A percentile compares a stretch with the other conserved stretches of the same genome.
Evolutionary conservation across 2,797 vertebrate species (phyloP).

Genomic region (Chelidonichthys spinosus): DNA sequence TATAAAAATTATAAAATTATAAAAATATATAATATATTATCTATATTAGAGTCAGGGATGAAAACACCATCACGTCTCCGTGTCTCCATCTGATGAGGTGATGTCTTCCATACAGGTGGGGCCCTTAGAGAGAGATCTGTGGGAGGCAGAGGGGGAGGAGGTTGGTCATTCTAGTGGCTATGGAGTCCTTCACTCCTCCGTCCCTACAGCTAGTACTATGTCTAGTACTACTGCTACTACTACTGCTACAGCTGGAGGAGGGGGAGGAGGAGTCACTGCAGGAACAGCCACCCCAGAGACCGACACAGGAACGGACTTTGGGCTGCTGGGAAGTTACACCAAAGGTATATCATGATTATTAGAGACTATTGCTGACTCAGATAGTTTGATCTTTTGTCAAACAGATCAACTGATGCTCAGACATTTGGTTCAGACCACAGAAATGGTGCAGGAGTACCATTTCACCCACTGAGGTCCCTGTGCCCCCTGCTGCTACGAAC

Average conservation of each 20-base stretch:
- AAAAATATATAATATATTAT: too few relatives aligned
- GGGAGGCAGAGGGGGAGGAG: slow-evolving; percentile 64
- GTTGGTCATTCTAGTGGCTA: slow-evolving; percentile 63
- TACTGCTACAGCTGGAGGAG: slow-evolving; percentile 1
- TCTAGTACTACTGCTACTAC: not conserved
- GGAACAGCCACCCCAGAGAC: slow-evolving; percentile 61
- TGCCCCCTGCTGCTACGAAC: too few relatives aligned
- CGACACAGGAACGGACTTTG: slow-evolving; percentile 73
- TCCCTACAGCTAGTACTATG: not conserved
- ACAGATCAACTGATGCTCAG: too few relatives aligned
- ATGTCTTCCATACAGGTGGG: slow-evolving; percentile 28
- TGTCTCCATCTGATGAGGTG: not conserved
- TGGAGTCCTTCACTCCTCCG: slow-evolving; percentile 41
- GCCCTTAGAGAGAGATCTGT: slow-evolving; percentile 43
- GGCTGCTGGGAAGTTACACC: slow-evolving; percentile 51
- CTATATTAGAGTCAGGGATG: too few relatives aligned
- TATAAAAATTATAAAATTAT: too few relatives aligned
- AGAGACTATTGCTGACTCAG: too few relatives aligned
- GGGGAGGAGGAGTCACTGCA: not conserved
- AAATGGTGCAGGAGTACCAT: too few relatives aligned
- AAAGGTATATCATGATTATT: slow-evolving; percentile 15
- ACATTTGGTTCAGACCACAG: too few relatives aligned
- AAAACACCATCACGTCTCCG: too few relatives aligned
- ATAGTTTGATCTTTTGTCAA: too few relatives aligned
- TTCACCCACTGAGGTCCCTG: too few relatives aligned